phyloP scores from a whole-genome alignment of 2,888 invertebrate genomes.

The Caenorhabditis sp. region DNA sequence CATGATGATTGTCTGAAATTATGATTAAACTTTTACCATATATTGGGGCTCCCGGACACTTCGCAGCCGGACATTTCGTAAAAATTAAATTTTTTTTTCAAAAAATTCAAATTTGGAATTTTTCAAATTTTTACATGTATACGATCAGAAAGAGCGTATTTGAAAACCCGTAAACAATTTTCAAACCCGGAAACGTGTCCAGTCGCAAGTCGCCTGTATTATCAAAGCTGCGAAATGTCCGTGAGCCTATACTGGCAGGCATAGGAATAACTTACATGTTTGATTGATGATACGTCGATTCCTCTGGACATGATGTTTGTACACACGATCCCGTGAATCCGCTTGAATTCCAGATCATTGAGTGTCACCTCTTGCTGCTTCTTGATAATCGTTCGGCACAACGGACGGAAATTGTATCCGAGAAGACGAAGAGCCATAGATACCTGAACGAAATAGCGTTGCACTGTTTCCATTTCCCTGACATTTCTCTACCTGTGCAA shows the following conservation, averaged over 20 bases:
- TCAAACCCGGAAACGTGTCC: no score
- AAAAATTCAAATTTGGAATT: no score
- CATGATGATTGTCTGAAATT: conserved; percentile 56
- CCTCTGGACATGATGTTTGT: conserved; percentile 65
- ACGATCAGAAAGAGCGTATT: no score
- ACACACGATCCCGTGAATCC: conserved; percentile 59
- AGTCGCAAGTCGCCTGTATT: no score
- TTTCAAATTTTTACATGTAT: no score
- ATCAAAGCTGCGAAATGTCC: no score
- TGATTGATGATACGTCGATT: conserved; percentile 50
- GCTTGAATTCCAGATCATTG: conserved; percentile 25
- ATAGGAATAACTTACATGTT: conserved; percentile 46
- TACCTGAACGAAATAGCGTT: not conserved
- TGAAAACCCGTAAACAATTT: no score
- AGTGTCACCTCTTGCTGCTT: conserved; percentile 25
- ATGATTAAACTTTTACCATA: no score
- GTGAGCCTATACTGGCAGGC: not conserved
- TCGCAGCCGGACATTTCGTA: no score
- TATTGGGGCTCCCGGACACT: no score
- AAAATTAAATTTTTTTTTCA: no score
- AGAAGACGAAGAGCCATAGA: conserved; percentile 25
- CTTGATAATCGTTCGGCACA: conserved; percentile 35
- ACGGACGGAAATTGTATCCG: conserved; percentile 56
- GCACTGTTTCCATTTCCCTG: not conserved
- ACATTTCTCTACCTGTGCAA: conserved; percentile 4